Conservation (phyloP, 2,113 vertebrate genomes). For the Athene noctua region DNA sequence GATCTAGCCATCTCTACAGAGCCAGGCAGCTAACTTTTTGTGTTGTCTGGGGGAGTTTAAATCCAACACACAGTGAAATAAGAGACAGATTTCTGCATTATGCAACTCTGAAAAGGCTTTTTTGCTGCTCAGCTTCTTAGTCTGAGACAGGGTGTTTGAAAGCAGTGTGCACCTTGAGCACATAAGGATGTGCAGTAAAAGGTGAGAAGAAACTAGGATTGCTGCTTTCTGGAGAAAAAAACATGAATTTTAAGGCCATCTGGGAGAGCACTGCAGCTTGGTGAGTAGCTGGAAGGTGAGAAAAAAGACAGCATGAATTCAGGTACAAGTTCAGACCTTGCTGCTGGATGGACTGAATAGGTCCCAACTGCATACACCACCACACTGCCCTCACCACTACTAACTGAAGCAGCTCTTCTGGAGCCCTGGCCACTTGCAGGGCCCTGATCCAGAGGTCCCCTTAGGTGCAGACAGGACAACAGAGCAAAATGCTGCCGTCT, state of each 20-base stretch:
- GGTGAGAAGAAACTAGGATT: background rate
- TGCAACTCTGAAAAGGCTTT: background rate
- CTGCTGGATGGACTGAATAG: background rate
- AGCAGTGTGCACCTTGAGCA: background rate
- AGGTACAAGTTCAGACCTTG: background rate
- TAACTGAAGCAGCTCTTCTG: background rate
- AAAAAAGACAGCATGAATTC: background rate
- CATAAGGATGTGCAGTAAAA: background rate
- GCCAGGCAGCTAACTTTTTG: background rate
- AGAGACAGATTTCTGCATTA: background rate
- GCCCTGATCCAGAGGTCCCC: background rate
- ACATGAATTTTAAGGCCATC: background rate
- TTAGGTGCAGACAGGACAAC: background rate
- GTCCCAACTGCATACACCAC: background rate
- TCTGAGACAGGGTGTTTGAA: background rate
- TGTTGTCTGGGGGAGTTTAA: background rate
- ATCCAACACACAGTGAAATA: background rate
- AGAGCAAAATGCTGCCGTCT: background rate
- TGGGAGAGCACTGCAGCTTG: background rate
- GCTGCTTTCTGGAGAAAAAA: background rate
- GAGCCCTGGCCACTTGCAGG: background rate
- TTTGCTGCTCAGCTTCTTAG: background rate
- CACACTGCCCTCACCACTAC: rapidly evolving
- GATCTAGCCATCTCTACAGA: background rate
- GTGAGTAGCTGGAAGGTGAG: background rate